Evolutionary conservation across 2,113 vertebrate species (phyloP).

Genomic region (Castor canadensis): DNA sequence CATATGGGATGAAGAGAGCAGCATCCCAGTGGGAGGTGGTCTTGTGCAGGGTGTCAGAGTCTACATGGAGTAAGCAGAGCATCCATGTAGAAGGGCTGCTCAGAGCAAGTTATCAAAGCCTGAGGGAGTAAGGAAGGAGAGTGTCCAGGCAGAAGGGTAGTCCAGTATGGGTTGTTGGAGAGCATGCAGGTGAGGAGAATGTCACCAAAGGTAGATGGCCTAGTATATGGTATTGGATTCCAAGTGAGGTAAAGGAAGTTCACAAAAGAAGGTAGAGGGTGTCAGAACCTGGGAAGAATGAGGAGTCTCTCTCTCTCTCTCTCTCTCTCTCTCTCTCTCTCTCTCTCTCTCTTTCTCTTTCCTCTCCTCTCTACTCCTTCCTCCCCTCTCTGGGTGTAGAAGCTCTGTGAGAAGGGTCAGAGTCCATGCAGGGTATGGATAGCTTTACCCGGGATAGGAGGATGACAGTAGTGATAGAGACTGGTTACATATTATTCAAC

Average conservation of each 20-base stretch:
- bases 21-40: neutral
- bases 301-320: too few species aligned
- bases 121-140: neutral
- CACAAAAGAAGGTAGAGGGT: neutral
- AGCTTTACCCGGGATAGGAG: neutral
- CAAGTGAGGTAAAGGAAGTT: neutral
- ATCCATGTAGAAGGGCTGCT: neutral
- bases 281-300: neutral
- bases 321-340: too few species aligned
- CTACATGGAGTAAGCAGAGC: neutral
- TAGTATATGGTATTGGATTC: neutral
- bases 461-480: neutral
- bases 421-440: neutral
- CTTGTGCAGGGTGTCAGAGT: neutral
- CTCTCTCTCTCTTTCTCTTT: too few species aligned
- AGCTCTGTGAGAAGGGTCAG: neutral
- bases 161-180: neutral
- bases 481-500: neutral
- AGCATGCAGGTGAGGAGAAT: too few species aligned
- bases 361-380: too few species aligned
- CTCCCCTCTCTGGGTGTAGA: too few species aligned
- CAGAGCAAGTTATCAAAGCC: neutral
- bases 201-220: too few species aligned
- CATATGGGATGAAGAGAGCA: neutral
- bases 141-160: neutral